A percentile compares a stretch with the other conserved stretches of the same genome.
These are phyloP conservation scores for Tetramorium simillimum DNA, from an alignment of 1,140 invertebrate species.

Conservation along the genomic window DNA sequence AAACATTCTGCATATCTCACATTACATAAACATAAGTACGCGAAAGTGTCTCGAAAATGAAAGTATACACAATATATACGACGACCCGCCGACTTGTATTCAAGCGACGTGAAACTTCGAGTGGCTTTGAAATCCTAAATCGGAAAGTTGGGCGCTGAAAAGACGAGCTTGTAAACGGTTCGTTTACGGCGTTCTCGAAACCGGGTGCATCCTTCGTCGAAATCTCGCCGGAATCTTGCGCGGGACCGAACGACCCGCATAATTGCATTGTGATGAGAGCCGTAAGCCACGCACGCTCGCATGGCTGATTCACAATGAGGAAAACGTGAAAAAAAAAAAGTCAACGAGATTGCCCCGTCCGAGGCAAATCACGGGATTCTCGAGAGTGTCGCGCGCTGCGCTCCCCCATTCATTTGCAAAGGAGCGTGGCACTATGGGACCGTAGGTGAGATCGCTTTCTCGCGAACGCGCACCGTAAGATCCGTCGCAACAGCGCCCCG, in stretches of 20 bases:
- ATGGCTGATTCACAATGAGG: conserved; percentile 44
- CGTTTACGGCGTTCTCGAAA: conserved; percentile 54
- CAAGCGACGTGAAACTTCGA: neutral
- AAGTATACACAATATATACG: too few relatives aligned
- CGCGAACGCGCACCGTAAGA: conserved; percentile 20
- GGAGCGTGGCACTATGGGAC: conserved; percentile 20
- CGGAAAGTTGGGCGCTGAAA: conserved; percentile 16
- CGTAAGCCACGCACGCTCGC: conserved; percentile 41
- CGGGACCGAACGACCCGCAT: conserved; percentile 60
- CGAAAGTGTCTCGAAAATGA: neutral
- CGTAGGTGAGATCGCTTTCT: conserved; percentile 43
- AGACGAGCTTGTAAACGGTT: conserved; percentile 62
- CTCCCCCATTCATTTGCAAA: conserved; percentile 70
- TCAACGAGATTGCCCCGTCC: conserved; percentile 65
- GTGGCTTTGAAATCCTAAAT: neutral
- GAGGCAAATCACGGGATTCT: conserved; percentile 49
- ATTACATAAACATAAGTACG: neutral
- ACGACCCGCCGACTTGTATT: neutral
- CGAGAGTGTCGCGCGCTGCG: neutral
- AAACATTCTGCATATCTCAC: neutral
- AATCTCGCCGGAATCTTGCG: conserved; percentile 27
- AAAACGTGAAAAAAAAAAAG: conserved; percentile 67
- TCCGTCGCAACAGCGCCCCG: neutral
- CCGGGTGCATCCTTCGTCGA: neutral
- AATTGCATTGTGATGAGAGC: conserved; percentile 68